phyloP scores from a whole-genome alignment of 2,797 vertebrate genomes.

The Scleropages formosus region DNA sequence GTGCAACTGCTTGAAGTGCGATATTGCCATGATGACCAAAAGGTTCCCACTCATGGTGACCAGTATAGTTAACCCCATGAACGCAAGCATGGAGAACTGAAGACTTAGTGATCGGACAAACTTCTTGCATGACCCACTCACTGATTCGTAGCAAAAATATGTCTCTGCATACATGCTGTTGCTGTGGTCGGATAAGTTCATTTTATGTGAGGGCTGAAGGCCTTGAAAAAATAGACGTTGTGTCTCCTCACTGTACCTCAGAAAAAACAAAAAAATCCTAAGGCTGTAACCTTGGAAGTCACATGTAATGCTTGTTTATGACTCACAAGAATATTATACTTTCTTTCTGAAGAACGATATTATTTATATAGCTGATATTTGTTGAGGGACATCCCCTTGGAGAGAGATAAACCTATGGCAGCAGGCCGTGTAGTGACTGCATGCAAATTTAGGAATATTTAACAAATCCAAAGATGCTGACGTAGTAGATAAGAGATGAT shows the following conservation, averaged over 20 bases:
- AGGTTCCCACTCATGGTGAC: conserved; percentile 57
- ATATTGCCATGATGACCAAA: conserved; percentile 57
- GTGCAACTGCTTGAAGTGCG: conserved; percentile 55
- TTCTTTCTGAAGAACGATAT: background rate
- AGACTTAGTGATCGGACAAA: conserved; percentile 1
- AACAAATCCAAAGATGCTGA: background rate
- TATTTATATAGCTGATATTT: conserved; percentile 11
- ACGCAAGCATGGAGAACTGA: conserved; percentile 16
- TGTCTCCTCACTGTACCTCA: too few species aligned
- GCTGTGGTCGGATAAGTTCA: conserved; percentile 13
- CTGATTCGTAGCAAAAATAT: conserved; percentile 18
- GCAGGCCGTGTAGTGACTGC: background rate
- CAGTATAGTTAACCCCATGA: conserved; percentile 42
- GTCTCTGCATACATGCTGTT: background rate
- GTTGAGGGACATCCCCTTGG: conserved; percentile 4
- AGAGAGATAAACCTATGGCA: background rate
- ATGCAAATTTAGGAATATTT: background rate
- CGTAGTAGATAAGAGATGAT: background rate
- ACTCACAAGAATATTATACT: background rate
- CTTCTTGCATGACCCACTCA: conserved; percentile 24
- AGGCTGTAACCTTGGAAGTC: background rate
- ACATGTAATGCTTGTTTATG: background rate
- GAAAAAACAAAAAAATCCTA: background rate
- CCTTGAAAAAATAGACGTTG: conserved; percentile 9
- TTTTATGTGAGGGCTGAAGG: background rate